Evolutionary conservation across 2,888 invertebrate genomes (phyloP).

Genomic region (Proisotoma minuta): DNA sequence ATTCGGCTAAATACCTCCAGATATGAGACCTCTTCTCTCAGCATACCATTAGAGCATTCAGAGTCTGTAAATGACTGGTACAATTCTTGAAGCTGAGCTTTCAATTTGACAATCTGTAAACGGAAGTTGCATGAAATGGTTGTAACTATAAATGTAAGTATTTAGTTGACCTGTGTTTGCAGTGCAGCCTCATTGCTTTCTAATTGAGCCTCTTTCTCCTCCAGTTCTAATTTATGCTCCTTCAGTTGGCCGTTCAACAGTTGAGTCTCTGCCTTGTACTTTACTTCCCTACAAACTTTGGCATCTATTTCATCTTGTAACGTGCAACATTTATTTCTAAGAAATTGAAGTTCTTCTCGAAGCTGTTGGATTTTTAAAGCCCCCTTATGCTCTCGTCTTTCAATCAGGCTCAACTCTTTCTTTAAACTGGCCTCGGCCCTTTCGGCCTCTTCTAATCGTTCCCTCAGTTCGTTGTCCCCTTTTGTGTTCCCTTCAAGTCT

Average conservation of each 20-base stretch:
- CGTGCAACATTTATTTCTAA: conserved; percentile 43
- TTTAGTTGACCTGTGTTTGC: conserved; percentile 34
- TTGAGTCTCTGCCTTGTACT: conserved; percentile 45
- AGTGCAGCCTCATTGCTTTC: conserved; percentile 38
- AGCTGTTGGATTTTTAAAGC: conserved; percentile 42
- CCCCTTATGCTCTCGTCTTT: conserved; percentile 39
- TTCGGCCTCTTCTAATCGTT: conserved; percentile 61
- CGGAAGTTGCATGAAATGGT: neutral
- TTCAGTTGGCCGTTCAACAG: conserved; percentile 37
- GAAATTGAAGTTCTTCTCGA: conserved; percentile 37
- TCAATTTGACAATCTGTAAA: conserved; percentile 43
- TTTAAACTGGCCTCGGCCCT: conserved; percentile 55
- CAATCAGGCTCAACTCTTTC: conserved; percentile 26
- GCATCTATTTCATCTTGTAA: conserved; percentile 45
- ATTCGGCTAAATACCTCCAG: conserved; percentile 48
- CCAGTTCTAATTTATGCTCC: conserved; percentile 35
- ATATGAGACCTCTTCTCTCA: conserved; percentile 62
- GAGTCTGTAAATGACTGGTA: conserved; percentile 57
- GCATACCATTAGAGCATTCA: conserved; percentile 64
- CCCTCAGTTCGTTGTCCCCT: conserved; percentile 59
- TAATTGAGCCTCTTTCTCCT: conserved; percentile 44
- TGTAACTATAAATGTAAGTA: neutral
- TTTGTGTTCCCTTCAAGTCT: conserved; percentile 40
- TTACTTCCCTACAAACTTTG: conserved; percentile 29
- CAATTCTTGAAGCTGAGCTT: conserved; percentile 42